Evolutionary conservation across 2,888 invertebrate species (phyloP), one percentile per base, ranked within the genome.

Genomic region (Drosophila affinis): DNA sequence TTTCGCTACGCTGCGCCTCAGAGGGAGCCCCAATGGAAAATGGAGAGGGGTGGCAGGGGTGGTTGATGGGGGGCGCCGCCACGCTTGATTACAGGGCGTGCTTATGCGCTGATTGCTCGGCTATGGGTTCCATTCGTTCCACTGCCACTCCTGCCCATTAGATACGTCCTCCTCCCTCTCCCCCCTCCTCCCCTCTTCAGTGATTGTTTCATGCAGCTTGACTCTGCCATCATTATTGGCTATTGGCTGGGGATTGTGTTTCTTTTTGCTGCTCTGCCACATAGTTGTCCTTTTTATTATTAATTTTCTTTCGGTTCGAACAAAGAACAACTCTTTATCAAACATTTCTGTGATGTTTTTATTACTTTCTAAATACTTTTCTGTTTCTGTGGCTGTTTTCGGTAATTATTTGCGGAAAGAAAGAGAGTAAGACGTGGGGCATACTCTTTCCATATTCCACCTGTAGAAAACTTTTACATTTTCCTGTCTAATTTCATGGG

Each of bases 281-380:
- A 86, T 88, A 88, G 88, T 83, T 83, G 83, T 79, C 87, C 80
- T 74, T 88, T 87, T 87, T 70, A 59, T 75, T 73, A 75, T 87
- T 87, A 78, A 81, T 87, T 78, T 87, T 72, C 76, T 72, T 81
- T 72, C 62, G 69, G 24, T 24, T 24, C 24, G 24, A 51, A 53
- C 24, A 27, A 47, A 14, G 39, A 39, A 39, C 39, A 71, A 70
- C 83, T 87, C 83, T 77, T 81, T 81, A 72, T 83, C 75, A 75
- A 78, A 69, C 75, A 85, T 82, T 86, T 82, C 67, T 72, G 59
- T 70, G 74, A 86, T 87, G 84, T 77, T 88, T 88, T 88, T 89
- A 88, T 88, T 89, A 79, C 88, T 88, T 88, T 87, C 80, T 78
- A 88, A 88, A 89, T 89, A 87, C 90, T 89, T 80, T 77, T 69